Evolutionary conservation across 1,140 invertebrate species (phyloP).

Genomic region (Drosophila miranda): DNA sequence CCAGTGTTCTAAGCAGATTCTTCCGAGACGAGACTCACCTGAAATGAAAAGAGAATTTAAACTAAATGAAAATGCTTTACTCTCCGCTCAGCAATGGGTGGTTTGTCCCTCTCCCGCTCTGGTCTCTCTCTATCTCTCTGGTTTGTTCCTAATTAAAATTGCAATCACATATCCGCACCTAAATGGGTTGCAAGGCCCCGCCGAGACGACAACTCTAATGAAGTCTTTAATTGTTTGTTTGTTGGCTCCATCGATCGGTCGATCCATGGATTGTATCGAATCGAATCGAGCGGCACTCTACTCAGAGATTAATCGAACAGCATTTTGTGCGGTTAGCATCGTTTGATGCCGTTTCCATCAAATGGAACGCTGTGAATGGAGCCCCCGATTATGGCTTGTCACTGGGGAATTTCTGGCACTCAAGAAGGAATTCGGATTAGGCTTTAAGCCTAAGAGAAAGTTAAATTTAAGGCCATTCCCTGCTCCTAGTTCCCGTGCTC

Average conservation of each 20-base stretch:
- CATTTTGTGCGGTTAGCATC: slow-evolving; percentile 35
- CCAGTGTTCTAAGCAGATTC: slow-evolving; percentile 28
- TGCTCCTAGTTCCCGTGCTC: not conserved
- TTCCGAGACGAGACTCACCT: slow-evolving; percentile 47
- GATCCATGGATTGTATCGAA: slow-evolving; percentile 6
- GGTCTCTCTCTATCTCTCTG: slow-evolving; percentile 29
- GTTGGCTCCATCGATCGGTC: slow-evolving; percentile 12
- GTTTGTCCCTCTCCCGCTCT: not conserved
- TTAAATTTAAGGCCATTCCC: slow-evolving; percentile 11
- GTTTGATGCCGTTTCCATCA: slow-evolving; percentile 56
- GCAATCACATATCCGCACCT: slow-evolving; percentile 57
- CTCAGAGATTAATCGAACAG: slow-evolving; percentile 32
- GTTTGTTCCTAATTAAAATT: slow-evolving; percentile 60
- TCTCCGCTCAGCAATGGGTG: slow-evolving; percentile 46
- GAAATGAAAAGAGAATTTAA: slow-evolving; percentile 54
- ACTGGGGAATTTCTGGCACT: slow-evolving; percentile 31
- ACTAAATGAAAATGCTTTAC: slow-evolving; percentile 53
- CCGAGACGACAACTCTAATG: slow-evolving; percentile 49
- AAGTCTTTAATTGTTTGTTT: slow-evolving; percentile 70
- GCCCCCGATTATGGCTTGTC: slow-evolving; percentile 33
- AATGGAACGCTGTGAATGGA: slow-evolving; percentile 32
- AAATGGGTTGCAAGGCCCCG: slow-evolving; percentile 53
- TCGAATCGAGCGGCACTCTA: not conserved
- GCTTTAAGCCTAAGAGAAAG: slow-evolving; percentile 22
- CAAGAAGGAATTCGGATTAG: slow-evolving; percentile 26